Base-by-base conservation (phyloP, 2,888 invertebrate genomes). In the Drosophila engyochracea region DNA sequence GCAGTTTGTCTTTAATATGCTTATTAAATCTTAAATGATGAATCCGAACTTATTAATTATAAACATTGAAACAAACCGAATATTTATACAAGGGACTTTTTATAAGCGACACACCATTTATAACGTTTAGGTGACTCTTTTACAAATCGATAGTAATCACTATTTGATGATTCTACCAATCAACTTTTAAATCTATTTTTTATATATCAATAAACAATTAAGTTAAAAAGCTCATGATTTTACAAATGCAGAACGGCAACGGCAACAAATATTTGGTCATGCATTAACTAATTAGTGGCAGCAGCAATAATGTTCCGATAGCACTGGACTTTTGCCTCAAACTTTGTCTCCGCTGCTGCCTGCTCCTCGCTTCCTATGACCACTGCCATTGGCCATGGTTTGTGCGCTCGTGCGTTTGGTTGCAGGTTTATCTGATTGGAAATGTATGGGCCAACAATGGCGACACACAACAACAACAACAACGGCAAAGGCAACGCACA, bases 271-370 rank as follows among this genome's bases (percentile, higher is more conserved):
- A 83, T 89, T 89, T 82, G 79, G 74, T 60, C 87, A 82, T 87
- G 85, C 89, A 89, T 89, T 89, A 89, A 89, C 89, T 90, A 89
- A 89, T 89, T 89, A 89, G 89, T 84, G 77, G 73, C 58, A 54
- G 57, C 67, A 70, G 71, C 66, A 81, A 72, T 37, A 55, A 58
- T 37, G 54, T 64, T 28, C 44, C 57, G 79, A 75, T 82, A 79
- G 64, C 65, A 62, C 63, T 67, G 69, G 64, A 49, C 57, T 47
- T 67, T 33, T 35, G 58, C 22, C 52, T 44, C 47, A 33, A 54
- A 37, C 44, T 31, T n/a, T 39, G 39, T 19, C 19, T n/a, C n/a
- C n/a, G 33, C 14, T 14, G 39, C 31, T 14, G 47, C 12, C 55
- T 14, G 19, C 22, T n/a, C 12, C 54, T 28, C 44, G 41, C 41